Base-by-base conservation (phyloP, 2,113 vertebrate genomes). In the Macquaria ambigua region DNA sequence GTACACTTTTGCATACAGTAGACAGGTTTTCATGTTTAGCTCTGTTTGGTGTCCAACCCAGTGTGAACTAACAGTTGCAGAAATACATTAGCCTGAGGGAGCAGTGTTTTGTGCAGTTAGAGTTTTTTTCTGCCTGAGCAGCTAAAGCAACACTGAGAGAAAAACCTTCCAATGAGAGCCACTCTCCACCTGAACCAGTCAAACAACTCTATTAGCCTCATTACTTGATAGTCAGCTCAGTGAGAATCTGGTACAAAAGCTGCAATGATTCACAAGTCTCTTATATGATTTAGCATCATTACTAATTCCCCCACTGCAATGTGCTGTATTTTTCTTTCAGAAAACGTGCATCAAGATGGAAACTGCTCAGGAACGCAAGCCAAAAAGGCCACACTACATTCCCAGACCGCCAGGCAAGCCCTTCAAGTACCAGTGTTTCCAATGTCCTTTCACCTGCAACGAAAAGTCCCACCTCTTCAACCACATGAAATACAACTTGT, bases 381-480 rank as follows among this genome's bases (percentile, higher is more conserved):
- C 98, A 21, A 99, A 99, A 92, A 98, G 98, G 92, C 98, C 98
- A 3, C 98, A 99, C 79, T 99, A 99, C 85, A 99, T 99, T 87
- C 98, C 98, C 4, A 93, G 98, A 59, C 98, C 98, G 7, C 97
- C 97, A 0, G 98, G 98, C 79, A 99, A 99, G 75, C 98, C 98
- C 1, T 99, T 98, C 93, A 99, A 98, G 91, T 99, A 99, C 92
- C 99, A 99, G 92, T 99, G 98, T 80, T 99, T 99, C 96, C 98
- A 99, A 77, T 99, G 98, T 58, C 98, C 98, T 12, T 99, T 99
- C 75, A 99, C 98, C 25, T 99, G 98, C 96, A 99, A 99, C 0
- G 98, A 99, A 90, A 99, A 99, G 94, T 99, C 98, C 3, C 98
- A 99, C 59, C 97, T 99, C 68, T 99, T 99, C 74, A 99, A 99